Evolutionary conservation across 2,113 vertebrate species (phyloP), one percentile per base, ranked within the genome.

Genomic region (Dinomys branickii): DNA sequence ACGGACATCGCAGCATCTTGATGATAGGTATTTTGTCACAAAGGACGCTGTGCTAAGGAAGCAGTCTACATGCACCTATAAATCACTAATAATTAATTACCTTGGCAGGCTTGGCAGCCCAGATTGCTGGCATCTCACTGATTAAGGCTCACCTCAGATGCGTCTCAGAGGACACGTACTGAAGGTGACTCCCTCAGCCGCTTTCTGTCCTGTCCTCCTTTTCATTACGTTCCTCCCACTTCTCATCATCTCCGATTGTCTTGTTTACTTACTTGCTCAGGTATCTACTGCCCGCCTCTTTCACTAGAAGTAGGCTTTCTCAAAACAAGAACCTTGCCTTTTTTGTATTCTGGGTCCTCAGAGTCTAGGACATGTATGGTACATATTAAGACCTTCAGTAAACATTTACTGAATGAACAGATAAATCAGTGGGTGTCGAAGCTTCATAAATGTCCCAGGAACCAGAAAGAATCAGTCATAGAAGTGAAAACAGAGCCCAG

Each of bases 11-110:
- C 59, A 61, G n/a, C 59, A 54, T 80, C 82, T 84, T 91, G 58
- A 85, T 81, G 84, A 81, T 75, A 28, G 58, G 41, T 54, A 30
- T 85, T 89, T 77, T 90, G 52, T 94, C 86, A 94, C 91, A 88
- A 90, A 89, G 19, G 44, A 30, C 30, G 35, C 26, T 30, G 12
- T 69, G 28, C 44, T 52, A 33, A 9, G 52, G 20, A 75, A 87
- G 83, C 7, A 71, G 13, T 77, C 86, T 85, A 87, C 28, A 59
- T 85, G 80, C 30, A 94, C 38, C 47, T 87, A 61, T 19, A 93
- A 83, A 69, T 82, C 93, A 61, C 69, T 97, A 58, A 52, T 77
- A 89, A 85, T 30, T 77, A 89, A 85, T 30, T 75, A 61, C 33
- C 3, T 94, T 77, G 80, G 44, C 44, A 89, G 50, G 59, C 58